These are phyloP conservation scores for Alouatta caraya DNA, from an alignment of 2,797 vertebrate species.

Conservation along the genomic window DNA sequence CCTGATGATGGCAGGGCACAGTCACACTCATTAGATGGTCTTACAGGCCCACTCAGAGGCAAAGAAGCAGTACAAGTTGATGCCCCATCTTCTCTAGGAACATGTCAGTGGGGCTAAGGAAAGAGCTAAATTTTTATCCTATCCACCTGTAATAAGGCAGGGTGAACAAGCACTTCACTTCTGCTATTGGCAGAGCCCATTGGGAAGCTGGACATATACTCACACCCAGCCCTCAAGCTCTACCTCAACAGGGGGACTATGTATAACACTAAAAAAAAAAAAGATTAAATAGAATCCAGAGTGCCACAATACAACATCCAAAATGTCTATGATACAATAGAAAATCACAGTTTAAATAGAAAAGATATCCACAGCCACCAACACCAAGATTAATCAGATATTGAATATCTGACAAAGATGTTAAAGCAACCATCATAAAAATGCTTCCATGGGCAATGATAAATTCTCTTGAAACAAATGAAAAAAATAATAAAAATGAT, in stretches of 20 bases:
- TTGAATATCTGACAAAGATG: not conserved
- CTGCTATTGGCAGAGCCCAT: not conserved
- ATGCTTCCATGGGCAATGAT: not conserved
- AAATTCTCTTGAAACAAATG: conserved; percentile 27
- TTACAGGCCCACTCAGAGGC: not conserved
- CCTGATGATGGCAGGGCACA: not conserved
- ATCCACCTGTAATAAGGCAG: not conserved
- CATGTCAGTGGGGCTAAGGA: not conserved
- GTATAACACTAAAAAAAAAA: not conserved
- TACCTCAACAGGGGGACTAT: not conserved
- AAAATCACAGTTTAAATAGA: not conserved
- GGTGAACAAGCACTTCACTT: not conserved
- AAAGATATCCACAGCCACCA: not conserved
- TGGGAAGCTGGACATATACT: not conserved
- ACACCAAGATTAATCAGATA: not conserved
- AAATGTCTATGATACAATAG: not conserved
- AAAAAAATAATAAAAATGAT: not conserved
- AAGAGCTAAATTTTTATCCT: not conserved
- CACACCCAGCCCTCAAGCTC: not conserved
- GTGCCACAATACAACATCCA: not conserved
- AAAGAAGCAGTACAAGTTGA: not conserved
- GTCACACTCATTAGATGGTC: not conserved
- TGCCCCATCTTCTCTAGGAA: not conserved
- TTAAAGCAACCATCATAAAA: conserved; percentile 28
- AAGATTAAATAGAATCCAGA: not conserved